phyloP scores from a whole-genome alignment of 2,888 invertebrate species.

The Athrips mouffetella region DNA sequence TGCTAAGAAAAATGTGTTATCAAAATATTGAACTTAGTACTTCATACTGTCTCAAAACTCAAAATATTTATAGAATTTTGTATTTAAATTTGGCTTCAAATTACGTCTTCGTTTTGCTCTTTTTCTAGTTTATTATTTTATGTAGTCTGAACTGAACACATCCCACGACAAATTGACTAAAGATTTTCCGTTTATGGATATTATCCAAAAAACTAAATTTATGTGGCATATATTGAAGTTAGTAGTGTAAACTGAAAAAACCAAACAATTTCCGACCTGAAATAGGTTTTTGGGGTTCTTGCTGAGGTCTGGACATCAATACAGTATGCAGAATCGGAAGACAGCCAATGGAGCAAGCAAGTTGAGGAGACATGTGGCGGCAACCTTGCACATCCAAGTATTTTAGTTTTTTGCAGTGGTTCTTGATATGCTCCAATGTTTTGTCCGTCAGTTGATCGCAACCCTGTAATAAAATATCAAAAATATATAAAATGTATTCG shows the following conservation, averaged over 20 bases:
- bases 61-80: no score
- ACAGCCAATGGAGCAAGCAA: slow-evolving; percentile 58
- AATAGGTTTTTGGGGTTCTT: slow-evolving; percentile 21
- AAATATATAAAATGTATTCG: background rate
- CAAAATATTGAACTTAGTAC: no score
- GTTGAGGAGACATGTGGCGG: slow-evolving; percentile 66
- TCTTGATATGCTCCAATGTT: slow-evolving; percentile 70
- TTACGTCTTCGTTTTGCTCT: no score
- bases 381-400: slow-evolving; percentile 79
- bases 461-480: slow-evolving; percentile 63
- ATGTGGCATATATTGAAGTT: no score
- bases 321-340: slow-evolving; percentile 66
- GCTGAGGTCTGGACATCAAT: slow-evolving; percentile 67
- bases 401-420: slow-evolving; percentile 71
- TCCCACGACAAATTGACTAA: no score
- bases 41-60: no score
- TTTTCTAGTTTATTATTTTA: no score
- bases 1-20: no score
- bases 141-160: no score
- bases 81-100: no score
- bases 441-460: slow-evolving; percentile 80
- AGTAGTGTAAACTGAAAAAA: slow-evolving; percentile 51
- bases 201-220: no score
- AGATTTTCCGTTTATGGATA: no score
- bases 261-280: slow-evolving; percentile 28